phyloP scores from a whole-genome alignment of 1,140 invertebrate genomes.

The Aphelenchoides fujianensis region DNA sequence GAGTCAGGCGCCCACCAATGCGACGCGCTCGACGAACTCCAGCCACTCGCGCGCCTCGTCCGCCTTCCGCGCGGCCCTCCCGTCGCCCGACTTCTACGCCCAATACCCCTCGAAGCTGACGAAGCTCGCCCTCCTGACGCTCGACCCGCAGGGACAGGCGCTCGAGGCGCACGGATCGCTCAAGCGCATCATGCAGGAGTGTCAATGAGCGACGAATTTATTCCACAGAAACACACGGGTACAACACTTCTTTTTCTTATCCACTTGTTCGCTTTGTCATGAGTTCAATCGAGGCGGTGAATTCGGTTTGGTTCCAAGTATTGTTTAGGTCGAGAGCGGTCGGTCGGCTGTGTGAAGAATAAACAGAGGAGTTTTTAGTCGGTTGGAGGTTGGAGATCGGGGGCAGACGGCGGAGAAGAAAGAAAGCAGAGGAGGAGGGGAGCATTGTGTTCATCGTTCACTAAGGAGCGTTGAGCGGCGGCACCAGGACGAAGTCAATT shows the following conservation, averaged over 20 bases:
- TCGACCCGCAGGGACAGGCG: background rate
- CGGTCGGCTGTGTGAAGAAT: background rate
- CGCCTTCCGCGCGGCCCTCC: too few relatives aligned
- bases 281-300: background rate
- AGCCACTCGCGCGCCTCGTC: too few relatives aligned
- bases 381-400: background rate
- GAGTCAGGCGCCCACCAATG: too few relatives aligned
- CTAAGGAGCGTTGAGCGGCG: background rate
- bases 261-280: too few relatives aligned
- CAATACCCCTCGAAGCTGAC: background rate
- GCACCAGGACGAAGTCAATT: background rate
- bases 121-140: background rate
- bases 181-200: background rate
- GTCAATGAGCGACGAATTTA: background rate
- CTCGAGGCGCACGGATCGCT: background rate
- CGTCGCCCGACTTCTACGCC: background rate
- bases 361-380: background rate
- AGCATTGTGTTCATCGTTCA: background rate
- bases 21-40: too few relatives aligned
- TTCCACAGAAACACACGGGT: background rate
- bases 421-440: background rate
- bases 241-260: too few relatives aligned
- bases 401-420: too few relatives aligned
- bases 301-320: conserved; percentile 1
- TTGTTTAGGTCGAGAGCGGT: background rate